Conservation (phyloP, 2,888 invertebrate genomes). For the Drosophila lacicola region DNA sequence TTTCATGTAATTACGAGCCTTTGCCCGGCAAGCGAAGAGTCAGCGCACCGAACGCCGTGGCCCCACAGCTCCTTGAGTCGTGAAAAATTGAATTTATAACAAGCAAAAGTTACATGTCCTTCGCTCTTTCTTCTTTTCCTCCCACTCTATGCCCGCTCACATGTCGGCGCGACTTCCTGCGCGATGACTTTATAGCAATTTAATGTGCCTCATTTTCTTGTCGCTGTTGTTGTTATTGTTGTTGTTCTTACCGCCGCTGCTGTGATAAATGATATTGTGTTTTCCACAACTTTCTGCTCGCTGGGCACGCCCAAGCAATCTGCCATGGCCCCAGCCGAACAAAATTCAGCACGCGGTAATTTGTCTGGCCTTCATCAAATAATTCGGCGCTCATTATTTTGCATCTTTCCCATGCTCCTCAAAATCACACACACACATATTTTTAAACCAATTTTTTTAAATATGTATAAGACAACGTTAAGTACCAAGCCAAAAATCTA, state of each 20-base stretch:
- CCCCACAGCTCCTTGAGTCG: constrained; percentile 34
- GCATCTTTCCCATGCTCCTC: constrained; percentile 8
- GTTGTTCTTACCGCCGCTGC: constrained; percentile 19
- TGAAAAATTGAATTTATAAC: constrained; percentile 75
- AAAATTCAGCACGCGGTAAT: constrained; percentile 44
- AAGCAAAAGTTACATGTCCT: constrained; percentile 66
- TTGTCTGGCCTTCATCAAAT: constrained; percentile 67
- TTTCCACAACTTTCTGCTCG: constrained; percentile 23
- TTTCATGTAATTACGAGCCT: constrained; percentile 45
- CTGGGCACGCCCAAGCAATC: constrained; percentile 37
- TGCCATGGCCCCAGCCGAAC: constrained; percentile 10
- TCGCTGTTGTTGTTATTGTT: constrained; percentile 9
- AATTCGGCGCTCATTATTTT: constrained; percentile 23
- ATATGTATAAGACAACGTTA: constrained; percentile 9
- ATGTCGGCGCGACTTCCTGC: constrained; percentile 47
- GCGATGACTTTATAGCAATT: constrained; percentile 77
- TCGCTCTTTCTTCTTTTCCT: background rate
- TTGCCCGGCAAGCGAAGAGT: background rate
- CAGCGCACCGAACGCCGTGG: background rate
- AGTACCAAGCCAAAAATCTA: constrained; percentile 1
- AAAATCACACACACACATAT: constrained; percentile 25
- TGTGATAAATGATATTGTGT: constrained; percentile 71
- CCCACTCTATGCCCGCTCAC: constrained; percentile 13
- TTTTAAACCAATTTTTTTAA: constrained; percentile 39
- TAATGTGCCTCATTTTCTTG: constrained; percentile 56